These are phyloP conservation scores for Dreissena polymorpha DNA, from an alignment of 1,140 invertebrate species.

Conservation along the genomic window DNA sequence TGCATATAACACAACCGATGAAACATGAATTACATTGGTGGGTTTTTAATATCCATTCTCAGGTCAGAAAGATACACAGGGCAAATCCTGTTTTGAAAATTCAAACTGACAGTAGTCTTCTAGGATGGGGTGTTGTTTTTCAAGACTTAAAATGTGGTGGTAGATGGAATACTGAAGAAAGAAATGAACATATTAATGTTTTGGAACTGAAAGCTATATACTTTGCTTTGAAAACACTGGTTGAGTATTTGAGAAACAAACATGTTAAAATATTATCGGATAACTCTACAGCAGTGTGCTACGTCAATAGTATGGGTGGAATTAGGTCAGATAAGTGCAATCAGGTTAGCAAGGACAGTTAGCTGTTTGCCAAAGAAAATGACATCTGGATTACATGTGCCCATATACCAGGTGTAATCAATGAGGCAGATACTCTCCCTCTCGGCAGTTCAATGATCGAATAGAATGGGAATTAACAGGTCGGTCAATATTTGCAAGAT, in stretches of 20 bases:
- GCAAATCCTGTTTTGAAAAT: slow-evolving; percentile 4
- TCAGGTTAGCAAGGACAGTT: neutral
- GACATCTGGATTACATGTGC: neutral
- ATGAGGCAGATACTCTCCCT: slow-evolving; percentile 27
- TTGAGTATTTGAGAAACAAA: neutral
- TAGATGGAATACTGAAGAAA: neutral
- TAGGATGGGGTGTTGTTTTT: slow-evolving; percentile 14
- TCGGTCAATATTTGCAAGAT: too few species aligned
- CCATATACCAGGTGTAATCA: slow-evolving; percentile 10
- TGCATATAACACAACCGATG: slow-evolving; percentile 13
- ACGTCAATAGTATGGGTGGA: slow-evolving; percentile 23
- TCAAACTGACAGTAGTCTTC: slow-evolving; percentile 21
- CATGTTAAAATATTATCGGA: slow-evolving; percentile 19
- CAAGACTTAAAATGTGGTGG: neutral
- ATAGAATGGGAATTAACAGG: slow-evolving; percentile 18
- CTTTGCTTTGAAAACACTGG: slow-evolving; percentile 5
- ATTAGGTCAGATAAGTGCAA: neutral
- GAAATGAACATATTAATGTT: slow-evolving; percentile 13
- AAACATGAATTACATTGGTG: slow-evolving; percentile 22
- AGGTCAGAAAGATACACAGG: too few species aligned
- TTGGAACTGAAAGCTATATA: neutral
- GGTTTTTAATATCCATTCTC: slow-evolving; percentile 15
- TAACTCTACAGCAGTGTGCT: neutral
- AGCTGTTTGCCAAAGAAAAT: slow-evolving; percentile 5
- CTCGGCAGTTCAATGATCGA: slow-evolving; percentile 18